Evolutionary conservation across 2,888 invertebrate genomes (phyloP), one percentile per base, ranked within the genome.

Genomic region (Artemia sinica): DNA sequence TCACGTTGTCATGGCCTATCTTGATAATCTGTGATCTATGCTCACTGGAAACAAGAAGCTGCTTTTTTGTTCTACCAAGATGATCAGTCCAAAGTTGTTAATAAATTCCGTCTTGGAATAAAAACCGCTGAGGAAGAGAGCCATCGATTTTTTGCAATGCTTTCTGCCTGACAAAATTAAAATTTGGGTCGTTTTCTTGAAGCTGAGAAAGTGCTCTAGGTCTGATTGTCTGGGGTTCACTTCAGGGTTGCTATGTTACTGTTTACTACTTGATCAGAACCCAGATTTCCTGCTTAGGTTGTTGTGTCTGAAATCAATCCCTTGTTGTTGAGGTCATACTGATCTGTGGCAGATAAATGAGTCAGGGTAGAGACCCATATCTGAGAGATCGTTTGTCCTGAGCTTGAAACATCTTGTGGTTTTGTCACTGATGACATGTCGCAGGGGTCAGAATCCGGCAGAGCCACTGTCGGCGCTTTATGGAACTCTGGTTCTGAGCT

Each of bases 1-100:
- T 58, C 58, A 58, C 58, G 58, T 58, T 58, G 58, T 58, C 58
- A 58, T 58, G 58, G 6, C 58, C 58, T 58, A 58, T 58, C 58
- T 58, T 58, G 6, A 58, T 58, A 58, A 58, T 58, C 58, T 58
- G 58, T 58, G 58, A 58, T 58, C 58, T 58, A 58, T 58, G 6
- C 58, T 58, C 58, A 58, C 58, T 58, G 58, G 58, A 14, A 58
- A 58, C 58, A 6, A 58, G 4, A 14, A 58, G 58, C 58, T 6
- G 58, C 58, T 58, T 58, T 58, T 58, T 58, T 4, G 58, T 58
- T 58, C 58, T 58, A 58, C 58, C 58, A 58, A 58, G 58, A 58
- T 4, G 58, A 58, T 58, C 58, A 58, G 58, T 58, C 58, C 58
- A 58, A 58, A 58, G 58, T 58, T 7, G 58, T 4, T 58, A 58